phyloP scores from a whole-genome alignment of 2,797 vertebrate species.

The Cyclopterus lumpus region DNA sequence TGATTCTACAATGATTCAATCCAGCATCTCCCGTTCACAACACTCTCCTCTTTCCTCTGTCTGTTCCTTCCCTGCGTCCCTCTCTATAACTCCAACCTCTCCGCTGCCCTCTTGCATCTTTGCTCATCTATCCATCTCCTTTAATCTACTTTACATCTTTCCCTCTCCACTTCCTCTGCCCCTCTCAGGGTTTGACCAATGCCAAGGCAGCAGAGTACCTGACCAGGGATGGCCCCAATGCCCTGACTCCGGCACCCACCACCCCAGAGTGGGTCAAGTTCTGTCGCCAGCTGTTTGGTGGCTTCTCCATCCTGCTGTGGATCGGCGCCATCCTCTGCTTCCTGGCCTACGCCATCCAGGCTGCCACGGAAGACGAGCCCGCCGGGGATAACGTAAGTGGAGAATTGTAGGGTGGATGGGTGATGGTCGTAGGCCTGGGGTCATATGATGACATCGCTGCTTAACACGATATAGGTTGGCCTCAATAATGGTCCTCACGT shows the following conservation, averaged over 20 bases:
- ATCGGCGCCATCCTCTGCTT: slow-evolving; percentile 93
- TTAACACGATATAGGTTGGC: neutral
- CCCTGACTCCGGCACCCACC: slow-evolving; percentile 92
- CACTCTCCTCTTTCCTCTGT: accelerated
- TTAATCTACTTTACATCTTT: neutral
- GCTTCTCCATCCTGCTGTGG: slow-evolving; percentile 94
- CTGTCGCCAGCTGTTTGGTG: slow-evolving; percentile 93
- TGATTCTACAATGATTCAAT: neutral
- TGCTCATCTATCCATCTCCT: neutral
- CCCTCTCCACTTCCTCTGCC: neutral
- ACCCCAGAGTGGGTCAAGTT: slow-evolving; percentile 96
- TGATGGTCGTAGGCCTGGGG: neutral
- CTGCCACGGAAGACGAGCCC: slow-evolving; percentile 90
- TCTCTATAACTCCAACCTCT: neutral
- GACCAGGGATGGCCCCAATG: slow-evolving; percentile 89
- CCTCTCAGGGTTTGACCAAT: slow-evolving; percentile 89
- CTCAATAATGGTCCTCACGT: neutral
- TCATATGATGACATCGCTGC: neutral
- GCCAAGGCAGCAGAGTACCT: slow-evolving; percentile 92
- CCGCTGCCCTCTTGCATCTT: neutral
- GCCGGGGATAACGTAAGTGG: slow-evolving; percentile 88
- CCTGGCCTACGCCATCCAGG: slow-evolving; percentile 93
- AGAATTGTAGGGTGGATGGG: accelerated
- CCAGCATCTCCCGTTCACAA: neutral
- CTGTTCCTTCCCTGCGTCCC: neutral